phyloP scores from a whole-genome alignment of 1,140 invertebrate species.

The Anoplolepis gracilipes region DNA sequence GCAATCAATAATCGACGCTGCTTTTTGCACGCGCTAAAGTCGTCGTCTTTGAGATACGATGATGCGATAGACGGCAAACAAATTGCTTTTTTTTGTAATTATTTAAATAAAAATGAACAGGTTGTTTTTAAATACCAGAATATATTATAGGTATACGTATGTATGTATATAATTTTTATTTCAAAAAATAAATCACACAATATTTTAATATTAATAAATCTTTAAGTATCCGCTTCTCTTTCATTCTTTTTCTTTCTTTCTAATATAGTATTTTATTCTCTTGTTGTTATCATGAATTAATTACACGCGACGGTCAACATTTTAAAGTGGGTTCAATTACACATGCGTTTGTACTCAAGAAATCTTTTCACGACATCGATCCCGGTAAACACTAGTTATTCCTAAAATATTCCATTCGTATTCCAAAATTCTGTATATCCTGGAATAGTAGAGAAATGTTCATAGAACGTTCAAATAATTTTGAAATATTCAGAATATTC shows the following conservation, averaged over 20 bases:
- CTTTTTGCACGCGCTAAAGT: neutral
- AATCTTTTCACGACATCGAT: neutral
- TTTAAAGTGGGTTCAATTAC: neutral
- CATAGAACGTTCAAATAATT: too few species aligned
- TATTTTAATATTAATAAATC: neutral
- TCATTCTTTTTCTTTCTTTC: neutral
- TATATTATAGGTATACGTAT: neutral
- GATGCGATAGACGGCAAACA: neutral
- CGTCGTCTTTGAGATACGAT: neutral
- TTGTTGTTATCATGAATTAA: neutral
- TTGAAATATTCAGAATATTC: too few species aligned
- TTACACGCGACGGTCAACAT: neutral
- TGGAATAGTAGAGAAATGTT: too few species aligned
- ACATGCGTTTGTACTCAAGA: neutral
- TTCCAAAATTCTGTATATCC: too few species aligned
- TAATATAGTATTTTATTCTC: neutral
- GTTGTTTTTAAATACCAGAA: neutral
- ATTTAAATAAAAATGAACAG: neutral
- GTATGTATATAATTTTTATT: neutral
- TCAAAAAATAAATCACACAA: neutral
- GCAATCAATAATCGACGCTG: slow-evolving; percentile 24
- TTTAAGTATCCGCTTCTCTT: neutral
- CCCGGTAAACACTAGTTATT: too few species aligned
- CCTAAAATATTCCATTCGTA: too few species aligned
- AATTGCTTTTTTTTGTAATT: neutral